Evolutionary conservation across 2,797 vertebrate species (phyloP).

Genomic region (Fundulus diaphanus): DNA sequence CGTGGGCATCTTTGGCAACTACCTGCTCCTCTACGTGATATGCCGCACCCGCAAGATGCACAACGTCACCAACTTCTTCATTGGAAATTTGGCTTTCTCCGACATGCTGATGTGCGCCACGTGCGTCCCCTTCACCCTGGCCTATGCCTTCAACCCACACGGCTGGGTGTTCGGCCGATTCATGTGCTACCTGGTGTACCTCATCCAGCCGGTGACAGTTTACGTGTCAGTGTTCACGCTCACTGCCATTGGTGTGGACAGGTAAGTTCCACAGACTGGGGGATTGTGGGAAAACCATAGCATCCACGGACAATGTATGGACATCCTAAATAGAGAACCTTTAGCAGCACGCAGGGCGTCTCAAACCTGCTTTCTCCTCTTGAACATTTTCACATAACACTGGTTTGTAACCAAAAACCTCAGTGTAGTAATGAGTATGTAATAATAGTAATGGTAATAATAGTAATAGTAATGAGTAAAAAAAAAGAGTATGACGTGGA

Average conservation of each 20-base stretch:
- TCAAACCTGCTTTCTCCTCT: background rate
- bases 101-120: conserved; percentile 92
- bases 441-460: too few relatives aligned
- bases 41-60: conserved; percentile 91
- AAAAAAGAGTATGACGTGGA: background rate
- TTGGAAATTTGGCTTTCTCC: conserved; percentile 90
- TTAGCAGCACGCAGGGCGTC: background rate
- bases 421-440: background rate
- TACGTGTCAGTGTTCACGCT: conserved; percentile 92
- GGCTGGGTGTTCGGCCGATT: conserved; percentile 91
- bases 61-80: conserved; percentile 92
- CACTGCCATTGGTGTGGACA: conserved; percentile 89
- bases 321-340: background rate
- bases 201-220: conserved; percentile 91
- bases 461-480: background rate
- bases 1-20: conserved; percentile 87
- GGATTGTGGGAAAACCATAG: background rate
- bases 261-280: conserved; percentile 71
- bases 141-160: conserved; percentile 88
- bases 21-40: conserved; percentile 89
- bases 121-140: conserved; percentile 89
- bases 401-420: background rate
- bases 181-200: conserved; percentile 90
- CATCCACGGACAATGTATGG: background rate
- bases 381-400: background rate